Evolutionary conservation across 2,797 vertebrate species (phyloP), one percentile per base, ranked within the genome.

Genomic region (Enteromius afrohamiltoni): DNA sequence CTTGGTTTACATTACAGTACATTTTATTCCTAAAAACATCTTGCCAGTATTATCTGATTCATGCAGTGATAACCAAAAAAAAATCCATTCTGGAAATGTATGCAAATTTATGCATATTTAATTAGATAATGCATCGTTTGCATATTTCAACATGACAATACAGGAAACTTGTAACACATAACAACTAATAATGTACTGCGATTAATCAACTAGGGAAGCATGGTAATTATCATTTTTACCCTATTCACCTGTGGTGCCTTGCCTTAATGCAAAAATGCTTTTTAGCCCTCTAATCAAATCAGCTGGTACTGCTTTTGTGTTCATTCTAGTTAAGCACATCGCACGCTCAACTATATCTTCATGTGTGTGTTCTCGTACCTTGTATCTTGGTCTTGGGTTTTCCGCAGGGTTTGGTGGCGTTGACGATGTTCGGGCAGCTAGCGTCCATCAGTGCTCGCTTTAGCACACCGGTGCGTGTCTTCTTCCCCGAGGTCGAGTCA

Each of bases 391-490:
- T 91, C 95, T 99, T 99, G 84, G 95, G 93, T 88, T 98, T 98
- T 84, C 97, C 97, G 26, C 97, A 99, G 84, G 97, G 97, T 92
- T 99, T 99, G 90, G 95, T 97, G 90, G 97, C 95, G 53, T 95
- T 98, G 87, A 99, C 97, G 0, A 94, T 97, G 91, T 94, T 88
- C 89, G 96, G 95, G 79, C 98, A 99, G 86, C 95, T 96, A 0
- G 98, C 98, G 0, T 98, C 97, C 91, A 96, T 96, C 37, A 98
- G 96, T 65, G 97, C 97, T 87, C 96, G 94, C 91, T 98, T 99
- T 87, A 99, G 93, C 82, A 92, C 93, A 2, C 97, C 98, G 0
- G 94, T 97, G 87, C 97, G 95, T 91, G 96, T 98, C 94, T 98
- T 99, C 94, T 96, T 87, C 42, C 97, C 96, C 0, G 96, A 97